Evolutionary conservation across 2,888 invertebrate genomes (phyloP).

Genomic region (Drosophila acutilabella): DNA sequence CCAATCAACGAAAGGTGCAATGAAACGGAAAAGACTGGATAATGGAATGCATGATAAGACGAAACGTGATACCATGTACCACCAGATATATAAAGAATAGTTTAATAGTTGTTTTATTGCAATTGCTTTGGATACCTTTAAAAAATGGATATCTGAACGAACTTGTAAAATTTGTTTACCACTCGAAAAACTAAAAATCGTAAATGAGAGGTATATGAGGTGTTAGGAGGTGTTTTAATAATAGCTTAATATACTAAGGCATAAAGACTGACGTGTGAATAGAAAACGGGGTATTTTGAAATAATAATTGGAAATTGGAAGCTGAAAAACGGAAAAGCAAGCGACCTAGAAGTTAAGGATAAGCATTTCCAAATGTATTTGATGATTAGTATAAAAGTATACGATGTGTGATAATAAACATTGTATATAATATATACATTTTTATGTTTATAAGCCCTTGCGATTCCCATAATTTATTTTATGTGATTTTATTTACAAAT

Average conservation of each 20-base stretch:
- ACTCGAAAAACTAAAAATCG: too few species aligned
- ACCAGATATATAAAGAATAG: not conserved
- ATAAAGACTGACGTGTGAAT: too few species aligned
- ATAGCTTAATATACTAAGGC: too few species aligned
- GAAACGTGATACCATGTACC: constrained; percentile 19
- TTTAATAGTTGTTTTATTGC: not conserved
- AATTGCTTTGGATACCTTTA: too few species aligned
- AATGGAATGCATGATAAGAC: not conserved
- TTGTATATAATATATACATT: constrained; percentile 16
- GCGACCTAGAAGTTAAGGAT: constrained; percentile 8
- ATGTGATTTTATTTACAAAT: constrained; percentile 28
- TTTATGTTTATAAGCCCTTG: constrained; percentile 14
- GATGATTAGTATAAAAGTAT: constrained; percentile 22
- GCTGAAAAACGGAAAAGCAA: constrained; percentile 14
- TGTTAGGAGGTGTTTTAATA: too few species aligned
- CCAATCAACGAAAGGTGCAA: not conserved
- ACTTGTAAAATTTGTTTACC: too few species aligned
- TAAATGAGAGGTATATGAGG: too few species aligned
- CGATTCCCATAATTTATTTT: constrained; percentile 1
- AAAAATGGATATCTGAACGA: not conserved
- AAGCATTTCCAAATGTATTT: constrained; percentile 24
- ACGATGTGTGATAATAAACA: constrained; percentile 19
- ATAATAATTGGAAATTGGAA: not conserved
- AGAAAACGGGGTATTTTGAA: constrained; percentile 6
- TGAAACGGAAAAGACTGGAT: constrained; percentile 9